Percentiles rank a stretch among this genome's conserved stretches.
These are phyloP conservation scores for Macrophya annulata DNA, from an alignment of 2,888 invertebrate species.

Conservation along the genomic window DNA sequence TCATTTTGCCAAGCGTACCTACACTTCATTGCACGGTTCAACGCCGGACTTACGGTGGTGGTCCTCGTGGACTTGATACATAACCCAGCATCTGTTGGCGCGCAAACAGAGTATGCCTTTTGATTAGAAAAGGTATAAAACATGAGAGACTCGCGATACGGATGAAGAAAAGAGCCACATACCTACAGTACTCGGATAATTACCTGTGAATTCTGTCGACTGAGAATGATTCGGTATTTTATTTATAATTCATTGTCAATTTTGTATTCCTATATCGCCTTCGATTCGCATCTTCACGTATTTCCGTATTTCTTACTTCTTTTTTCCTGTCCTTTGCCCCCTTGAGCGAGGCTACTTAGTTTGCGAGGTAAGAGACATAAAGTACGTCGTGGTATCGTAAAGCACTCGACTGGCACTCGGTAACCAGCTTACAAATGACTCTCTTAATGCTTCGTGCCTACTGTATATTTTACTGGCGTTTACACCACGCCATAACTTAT, in stretches of 20 bases:
- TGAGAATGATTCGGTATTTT: background rate
- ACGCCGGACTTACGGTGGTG: conserved; percentile 39
- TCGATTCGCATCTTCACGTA: conserved; percentile 38
- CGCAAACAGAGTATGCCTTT: conserved; percentile 5
- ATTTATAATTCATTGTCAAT: background rate
- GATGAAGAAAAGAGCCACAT: conserved; percentile 38
- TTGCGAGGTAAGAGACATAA: conserved; percentile 62
- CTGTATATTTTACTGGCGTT: conserved; percentile 71
- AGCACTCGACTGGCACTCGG: conserved; percentile 65
- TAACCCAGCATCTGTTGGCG: conserved; percentile 50
- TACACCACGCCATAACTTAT: conserved; percentile 73
- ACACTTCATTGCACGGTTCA: conserved; percentile 26
- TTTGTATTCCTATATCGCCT: conserved; percentile 23
- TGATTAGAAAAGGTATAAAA: conserved; percentile 32
- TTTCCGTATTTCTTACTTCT: conserved; percentile 12
- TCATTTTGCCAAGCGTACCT: background rate
- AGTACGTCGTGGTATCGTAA: conserved; percentile 67
- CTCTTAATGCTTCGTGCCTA: conserved; percentile 70
- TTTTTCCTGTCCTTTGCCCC: conserved; percentile 29
- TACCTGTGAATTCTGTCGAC: background rate
- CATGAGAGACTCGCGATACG: conserved; percentile 29
- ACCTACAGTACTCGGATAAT: conserved; percentile 18
- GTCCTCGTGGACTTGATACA: conserved; percentile 41
- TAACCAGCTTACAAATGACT: conserved; percentile 72
- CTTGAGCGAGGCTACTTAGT: conserved; percentile 41